Conservation (phyloP, 1,140 invertebrate species). For the Drosophila teissieri region DNA sequence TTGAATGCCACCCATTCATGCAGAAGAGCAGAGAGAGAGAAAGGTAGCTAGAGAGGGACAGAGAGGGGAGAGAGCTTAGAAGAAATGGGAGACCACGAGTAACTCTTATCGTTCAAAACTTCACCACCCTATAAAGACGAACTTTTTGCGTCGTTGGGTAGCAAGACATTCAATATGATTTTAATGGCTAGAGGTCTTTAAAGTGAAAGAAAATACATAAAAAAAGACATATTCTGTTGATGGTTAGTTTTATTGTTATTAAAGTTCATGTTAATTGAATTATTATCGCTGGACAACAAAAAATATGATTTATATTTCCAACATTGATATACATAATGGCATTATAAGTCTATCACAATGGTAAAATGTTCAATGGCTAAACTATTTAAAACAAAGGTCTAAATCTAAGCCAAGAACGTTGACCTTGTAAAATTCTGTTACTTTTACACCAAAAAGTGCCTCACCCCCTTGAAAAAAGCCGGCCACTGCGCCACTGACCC, state of each 20-base stretch:
- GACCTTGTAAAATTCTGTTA: neutral
- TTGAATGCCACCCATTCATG: slow-evolving; percentile 50
- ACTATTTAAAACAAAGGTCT: neutral
- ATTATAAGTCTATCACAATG: no score
- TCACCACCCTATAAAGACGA: slow-evolving; percentile 27
- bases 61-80: slow-evolving; percentile 6
- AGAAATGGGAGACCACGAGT: slow-evolving; percentile 1
- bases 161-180: neutral
- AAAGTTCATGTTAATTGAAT: no score
- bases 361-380: no score
- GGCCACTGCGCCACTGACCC: slow-evolving; percentile 52
- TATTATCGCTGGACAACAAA: no score
- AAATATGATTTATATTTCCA: no score
- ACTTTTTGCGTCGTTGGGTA: slow-evolving; percentile 20
- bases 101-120: slow-evolving; percentile 26
- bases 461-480: slow-evolving; percentile 24
- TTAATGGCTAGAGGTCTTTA: neutral
- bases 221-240: neutral
- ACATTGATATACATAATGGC: no score
- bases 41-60: neutral
- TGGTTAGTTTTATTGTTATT: no score
- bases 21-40: slow-evolving; percentile 14
- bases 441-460: neutral
- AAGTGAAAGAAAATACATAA: neutral
- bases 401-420: neutral